A percentile compares a stretch with the other conserved stretches of the same genome.
Evolutionary conservation across 2,113 vertebrate genomes (phyloP).

Genomic region (Corythaixoides concolor): DNA sequence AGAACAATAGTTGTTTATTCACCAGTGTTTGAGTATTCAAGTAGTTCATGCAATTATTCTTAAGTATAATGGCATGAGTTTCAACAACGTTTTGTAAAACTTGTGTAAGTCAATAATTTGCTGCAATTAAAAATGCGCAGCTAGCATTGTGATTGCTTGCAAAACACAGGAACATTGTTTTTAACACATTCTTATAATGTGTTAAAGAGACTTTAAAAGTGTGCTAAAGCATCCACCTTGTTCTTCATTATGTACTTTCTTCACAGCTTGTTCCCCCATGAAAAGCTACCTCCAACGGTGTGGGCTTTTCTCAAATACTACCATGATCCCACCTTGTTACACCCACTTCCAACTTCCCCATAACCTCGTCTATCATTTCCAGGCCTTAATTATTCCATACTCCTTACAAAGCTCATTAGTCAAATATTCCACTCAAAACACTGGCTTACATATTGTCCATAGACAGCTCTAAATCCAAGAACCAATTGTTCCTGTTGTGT

Average conservation of each 20-base stretch:
- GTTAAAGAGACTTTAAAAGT: not conserved
- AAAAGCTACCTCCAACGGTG: not conserved
- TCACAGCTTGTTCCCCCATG: not conserved
- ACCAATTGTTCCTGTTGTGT: constrained; percentile 41
- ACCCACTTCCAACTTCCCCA: not conserved
- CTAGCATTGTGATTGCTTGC: not conserved
- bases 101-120: not conserved
- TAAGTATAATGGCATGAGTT: not conserved
- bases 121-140: constrained; percentile 1
- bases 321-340: not conserved
- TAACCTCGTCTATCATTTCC: not conserved
- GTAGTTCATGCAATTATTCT: not conserved
- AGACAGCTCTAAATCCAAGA: constrained; percentile 40
- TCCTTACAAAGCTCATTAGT: not conserved
- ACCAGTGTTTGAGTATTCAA: not conserved
- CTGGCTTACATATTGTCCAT: not conserved
- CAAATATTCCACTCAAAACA: not conserved
- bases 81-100: not conserved
- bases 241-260: not conserved
- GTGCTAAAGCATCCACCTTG: not conserved
- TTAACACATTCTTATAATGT: not conserved
- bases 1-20: not conserved
- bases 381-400: not conserved
- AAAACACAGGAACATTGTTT: not conserved
- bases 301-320: not conserved